Conservation (phyloP, 2,888 invertebrate genomes). For the Glyphotaelius pellucidus region DNA sequence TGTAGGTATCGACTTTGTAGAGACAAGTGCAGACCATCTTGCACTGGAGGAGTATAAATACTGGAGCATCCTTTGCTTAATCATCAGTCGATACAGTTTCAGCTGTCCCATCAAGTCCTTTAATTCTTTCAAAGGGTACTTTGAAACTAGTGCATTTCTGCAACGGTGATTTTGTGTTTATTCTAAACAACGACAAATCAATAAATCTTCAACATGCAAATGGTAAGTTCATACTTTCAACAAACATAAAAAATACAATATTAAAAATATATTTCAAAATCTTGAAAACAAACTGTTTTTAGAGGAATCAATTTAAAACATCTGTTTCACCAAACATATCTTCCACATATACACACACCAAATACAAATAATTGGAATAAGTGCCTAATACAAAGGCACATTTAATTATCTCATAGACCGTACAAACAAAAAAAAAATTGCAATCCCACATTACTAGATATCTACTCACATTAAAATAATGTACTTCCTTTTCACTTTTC, state of each 20-base stretch:
- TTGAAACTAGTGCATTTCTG: conserved; percentile 17
- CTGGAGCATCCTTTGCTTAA: conserved; percentile 66
- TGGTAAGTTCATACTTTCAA: conserved; percentile 66
- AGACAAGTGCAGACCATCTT: conserved; percentile 66
- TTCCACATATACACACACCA: too few relatives aligned
- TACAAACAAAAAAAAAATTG: too few relatives aligned
- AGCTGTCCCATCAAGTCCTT: conserved; percentile 55
- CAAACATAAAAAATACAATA: not conserved
- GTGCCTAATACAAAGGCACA: too few relatives aligned
- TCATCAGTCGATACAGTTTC: conserved; percentile 65
- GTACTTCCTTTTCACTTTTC: too few relatives aligned
- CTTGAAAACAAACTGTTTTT: not conserved
- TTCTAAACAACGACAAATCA: conserved; percentile 30
- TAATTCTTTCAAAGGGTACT: conserved; percentile 44
- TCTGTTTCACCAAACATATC: too few relatives aligned
- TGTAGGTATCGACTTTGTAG: conserved; percentile 60
- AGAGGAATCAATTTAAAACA: too few relatives aligned
- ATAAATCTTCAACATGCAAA: conserved; percentile 66
- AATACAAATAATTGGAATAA: too few relatives aligned
- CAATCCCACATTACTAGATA: too few relatives aligned
- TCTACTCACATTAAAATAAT: too few relatives aligned
- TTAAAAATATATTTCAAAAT: not conserved
- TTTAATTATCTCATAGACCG: too few relatives aligned
- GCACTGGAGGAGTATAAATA: conserved; percentile 65
- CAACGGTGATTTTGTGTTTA: conserved; percentile 51